Base-by-base conservation (phyloP, 2,888 invertebrate genomes). In the Gymnosoma rotundatum region DNA sequence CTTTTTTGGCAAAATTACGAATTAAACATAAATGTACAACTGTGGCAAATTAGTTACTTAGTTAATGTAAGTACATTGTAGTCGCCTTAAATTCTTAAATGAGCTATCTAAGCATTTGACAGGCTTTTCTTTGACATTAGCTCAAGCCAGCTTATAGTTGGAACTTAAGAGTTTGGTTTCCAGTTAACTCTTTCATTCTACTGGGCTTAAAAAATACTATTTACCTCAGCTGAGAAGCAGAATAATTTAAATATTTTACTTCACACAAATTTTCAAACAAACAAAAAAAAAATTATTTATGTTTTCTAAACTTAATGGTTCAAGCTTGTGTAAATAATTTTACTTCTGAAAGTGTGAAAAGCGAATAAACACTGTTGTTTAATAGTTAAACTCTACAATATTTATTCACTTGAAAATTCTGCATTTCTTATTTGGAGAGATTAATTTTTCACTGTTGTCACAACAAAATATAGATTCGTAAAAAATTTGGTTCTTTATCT, bases 201-300 rank as follows among this genome's bases (percentile, higher is more conserved):
- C 0, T 6, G 32, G 32, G 32, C 32, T 32, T 32, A 32, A 8
- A 32, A 32, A 32, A 32, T 32, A 32, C 8, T 1, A 32, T 32
- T 32, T 32, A 32, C 42, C 12, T 42, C 12, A 12, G 1, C 42
- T n/a, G 16, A 63, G 63, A 32, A 60, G 5, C 21, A 21, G n/a
- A 78, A 21, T 21, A 64, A 50, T 42, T 58, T 38, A 79, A 79
- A 79, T 45, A 60, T 72, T 79, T 78, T 56, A 38, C 58, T 58
- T 38, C 16, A 16, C 64, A 63, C 45, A 58, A 21, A 38, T 50
- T 52, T 60, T 36, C 21, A 54, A 45, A 60, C 8, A 32, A 73
- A 54, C 25, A 73, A 12, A 80, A 73, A 64, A 25, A 1, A 54
- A 80, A 74, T 42, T 75, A 63, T n/a, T n/a, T n/a, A n/a, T n/a